Percentiles rank a stretch among this genome's conserved stretches.
phyloP scores from a whole-genome alignment of 2,113 vertebrate genomes.

The Capricornis sumatraensis region DNA sequence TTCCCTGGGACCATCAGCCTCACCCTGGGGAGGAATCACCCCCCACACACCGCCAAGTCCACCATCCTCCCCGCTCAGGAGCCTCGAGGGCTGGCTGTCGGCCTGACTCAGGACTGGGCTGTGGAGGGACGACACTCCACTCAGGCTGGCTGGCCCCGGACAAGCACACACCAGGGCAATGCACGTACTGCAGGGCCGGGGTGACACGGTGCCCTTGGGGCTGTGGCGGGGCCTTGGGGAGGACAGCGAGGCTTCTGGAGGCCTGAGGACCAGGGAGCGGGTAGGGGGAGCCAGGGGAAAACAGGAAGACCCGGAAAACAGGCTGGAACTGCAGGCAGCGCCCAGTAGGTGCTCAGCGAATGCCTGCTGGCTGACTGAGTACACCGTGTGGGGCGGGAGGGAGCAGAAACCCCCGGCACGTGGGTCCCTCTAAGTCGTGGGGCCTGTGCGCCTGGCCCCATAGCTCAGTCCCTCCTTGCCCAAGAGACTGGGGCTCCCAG shows the following conservation, averaged over 20 bases:
- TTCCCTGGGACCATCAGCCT: background rate
- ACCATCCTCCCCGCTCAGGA: fast-evolving
- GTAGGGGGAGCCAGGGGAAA: fast-evolving
- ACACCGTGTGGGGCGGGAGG: background rate
- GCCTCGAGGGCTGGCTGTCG: background rate
- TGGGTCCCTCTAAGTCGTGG: fast-evolving
- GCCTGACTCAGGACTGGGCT: fast-evolving
- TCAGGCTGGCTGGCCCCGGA: fast-evolving
- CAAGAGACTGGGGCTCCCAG: background rate
- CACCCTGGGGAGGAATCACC: background rate
- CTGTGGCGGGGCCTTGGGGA: fast-evolving
- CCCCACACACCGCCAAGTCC: fast-evolving
- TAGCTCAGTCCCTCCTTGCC: fast-evolving
- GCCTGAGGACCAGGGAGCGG: background rate
- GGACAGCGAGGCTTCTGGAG: no score
- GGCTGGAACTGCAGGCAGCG: fast-evolving
- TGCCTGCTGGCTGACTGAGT: fast-evolving
- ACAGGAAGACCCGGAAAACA: fast-evolving
- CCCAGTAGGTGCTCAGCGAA: background rate
- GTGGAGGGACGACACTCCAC: fast-evolving
- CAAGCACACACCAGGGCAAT: background rate
- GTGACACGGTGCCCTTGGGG: fast-evolving
- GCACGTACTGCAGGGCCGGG: fast-evolving
- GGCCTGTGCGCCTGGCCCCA: fast-evolving
- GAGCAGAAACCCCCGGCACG: background rate